Percentiles rank a stretch among this genome's conserved stretches.
phyloP scores from a whole-genome alignment of 2,888 invertebrate genomes.

The Glaucopsyche alexis region DNA sequence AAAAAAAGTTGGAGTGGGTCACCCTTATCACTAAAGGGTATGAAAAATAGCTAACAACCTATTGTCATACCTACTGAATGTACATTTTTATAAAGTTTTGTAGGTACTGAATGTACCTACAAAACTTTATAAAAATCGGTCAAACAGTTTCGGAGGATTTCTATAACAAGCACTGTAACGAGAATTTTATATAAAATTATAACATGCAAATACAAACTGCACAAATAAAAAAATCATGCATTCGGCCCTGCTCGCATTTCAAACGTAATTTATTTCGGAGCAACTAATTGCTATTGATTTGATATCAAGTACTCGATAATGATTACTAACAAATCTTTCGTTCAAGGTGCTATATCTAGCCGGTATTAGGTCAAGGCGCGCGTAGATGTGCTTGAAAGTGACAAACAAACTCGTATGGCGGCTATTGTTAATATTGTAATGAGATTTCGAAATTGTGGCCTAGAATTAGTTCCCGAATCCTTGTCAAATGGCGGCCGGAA shows the following conservation, averaged over 20 bases:
- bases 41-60: too few species aligned
- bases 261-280: background rate
- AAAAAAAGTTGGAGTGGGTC: too few species aligned
- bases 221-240: background rate
- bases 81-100: too few species aligned
- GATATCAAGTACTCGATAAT: slow-evolving; percentile 34
- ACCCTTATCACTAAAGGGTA: too few species aligned
- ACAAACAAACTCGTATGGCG: slow-evolving; percentile 52
- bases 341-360: slow-evolving; percentile 45
- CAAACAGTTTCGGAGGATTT: too few species aligned
- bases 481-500: slow-evolving; percentile 14
- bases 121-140: too few species aligned
- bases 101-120: too few species aligned
- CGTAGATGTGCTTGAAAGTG: slow-evolving; percentile 56
- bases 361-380: slow-evolving; percentile 56
- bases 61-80: too few species aligned
- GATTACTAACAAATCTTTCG: slow-evolving; percentile 41
- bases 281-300: slow-evolving; percentile 2
- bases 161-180: too few species aligned
- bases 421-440: slow-evolving; percentile 48
- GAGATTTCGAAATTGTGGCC: slow-evolving; percentile 32
- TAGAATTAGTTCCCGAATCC: slow-evolving; percentile 16
- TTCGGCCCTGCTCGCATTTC: slow-evolving; percentile 1
- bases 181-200: background rate
- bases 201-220: background rate